These are phyloP conservation scores for Tetanocera ferruginea DNA, from an alignment of 2,888 invertebrate genomes.

Conservation along the genomic window DNA sequence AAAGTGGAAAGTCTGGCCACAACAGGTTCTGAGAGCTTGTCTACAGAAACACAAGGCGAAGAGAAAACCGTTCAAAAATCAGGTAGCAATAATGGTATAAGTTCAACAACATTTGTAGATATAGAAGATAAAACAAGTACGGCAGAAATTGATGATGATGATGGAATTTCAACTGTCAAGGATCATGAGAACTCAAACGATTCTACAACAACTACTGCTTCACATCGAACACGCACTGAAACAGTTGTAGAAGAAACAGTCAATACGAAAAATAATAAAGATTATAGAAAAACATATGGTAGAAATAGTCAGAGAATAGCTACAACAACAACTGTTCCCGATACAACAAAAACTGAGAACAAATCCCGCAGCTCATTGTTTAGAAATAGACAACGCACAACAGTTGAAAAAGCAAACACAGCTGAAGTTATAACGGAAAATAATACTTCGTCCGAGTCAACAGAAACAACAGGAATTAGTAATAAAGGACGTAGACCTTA, in stretches of 20 bases:
- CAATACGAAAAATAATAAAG: background rate
- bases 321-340: background rate
- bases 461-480: background rate
- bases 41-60: constrained; percentile 20
- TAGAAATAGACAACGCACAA: background rate
- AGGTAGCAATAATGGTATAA: background rate
- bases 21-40: background rate
- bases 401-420: constrained; percentile 8
- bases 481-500: background rate
- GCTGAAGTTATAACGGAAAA: background rate
- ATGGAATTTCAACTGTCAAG: background rate
- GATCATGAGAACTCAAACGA: background rate
- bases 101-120: background rate
- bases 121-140: constrained; percentile 51
- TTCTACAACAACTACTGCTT: background rate
- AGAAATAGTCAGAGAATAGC: background rate
- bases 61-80: background rate
- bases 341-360: constrained; percentile 30
- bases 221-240: background rate
- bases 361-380: background rate
- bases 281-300: background rate
- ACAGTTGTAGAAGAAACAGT: background rate
- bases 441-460: background rate
- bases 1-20: background rate
- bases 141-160: constrained; percentile 53